Evolutionary conservation across 2,113 vertebrate genomes (phyloP).

Genomic region (Misgurnus mizolepis): DNA sequence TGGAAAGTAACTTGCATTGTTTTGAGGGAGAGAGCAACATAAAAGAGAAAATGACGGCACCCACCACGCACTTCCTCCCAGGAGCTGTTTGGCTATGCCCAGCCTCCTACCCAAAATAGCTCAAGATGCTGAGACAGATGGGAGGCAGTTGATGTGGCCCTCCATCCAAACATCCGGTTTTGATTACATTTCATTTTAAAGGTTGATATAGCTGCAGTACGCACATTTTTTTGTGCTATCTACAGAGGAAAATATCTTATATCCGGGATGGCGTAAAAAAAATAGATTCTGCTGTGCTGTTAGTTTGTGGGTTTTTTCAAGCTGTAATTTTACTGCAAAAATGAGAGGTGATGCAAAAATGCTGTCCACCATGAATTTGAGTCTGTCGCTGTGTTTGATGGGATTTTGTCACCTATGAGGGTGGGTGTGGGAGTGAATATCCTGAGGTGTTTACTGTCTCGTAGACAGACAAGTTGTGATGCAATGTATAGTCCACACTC

Average conservation of each 20-base stretch:
- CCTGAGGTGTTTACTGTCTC: slow-evolving; percentile 13
- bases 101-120: slow-evolving; percentile 50
- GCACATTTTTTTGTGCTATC: neutral
- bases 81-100: slow-evolving; percentile 29
- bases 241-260: neutral
- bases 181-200: slow-evolving; percentile 8
- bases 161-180: slow-evolving; percentile 8
- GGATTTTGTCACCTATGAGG: slow-evolving; percentile 1
- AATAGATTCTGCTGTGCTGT: slow-evolving; percentile 1
- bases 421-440: neutral
- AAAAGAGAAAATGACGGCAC: slow-evolving; percentile 9
- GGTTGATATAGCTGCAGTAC: neutral
- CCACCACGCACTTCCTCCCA: slow-evolving; percentile 40
- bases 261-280: neutral
- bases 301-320: neutral
- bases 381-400: neutral
- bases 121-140: slow-evolving; percentile 43
- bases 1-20: slow-evolving; percentile 9
- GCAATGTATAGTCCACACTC: neutral
- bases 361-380: neutral
- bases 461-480: neutral
- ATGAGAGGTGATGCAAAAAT: neutral
- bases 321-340: neutral
- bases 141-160: slow-evolving; percentile 28
- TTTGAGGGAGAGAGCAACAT: slow-evolving; percentile 10